Evolutionary conservation across 2,113 vertebrate species (phyloP), one percentile per base, ranked within the genome.

Genomic region (Anarrhichthys ocellatus): DNA sequence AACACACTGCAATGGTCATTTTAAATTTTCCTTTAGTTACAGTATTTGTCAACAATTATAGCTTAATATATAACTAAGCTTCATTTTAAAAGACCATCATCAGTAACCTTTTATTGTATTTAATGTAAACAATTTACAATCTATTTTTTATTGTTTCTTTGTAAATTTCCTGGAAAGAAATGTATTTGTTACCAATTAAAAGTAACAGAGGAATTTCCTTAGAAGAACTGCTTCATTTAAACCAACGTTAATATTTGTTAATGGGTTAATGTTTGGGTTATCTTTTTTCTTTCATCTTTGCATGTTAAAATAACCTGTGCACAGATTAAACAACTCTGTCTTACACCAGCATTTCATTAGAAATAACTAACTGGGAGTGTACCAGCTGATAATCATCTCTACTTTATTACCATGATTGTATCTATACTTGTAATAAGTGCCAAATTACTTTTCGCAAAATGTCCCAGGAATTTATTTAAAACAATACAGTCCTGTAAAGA

Each of bases 391-490:
- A 18, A 64, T 65, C 15, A 32, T 17, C 48, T 68, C 34, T 32
- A n/a, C 13, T 48, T 62, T 27, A 32, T 52, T 42, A 24, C 9
- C 27, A 8, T 73, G 34, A 73, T 10, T 65, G 32, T 72, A 54
- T 56, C n/a, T 44, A 63, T 29, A n/a, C 58, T 36, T 22, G 2
- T 68, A 58, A 73, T 69, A 32, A 50, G 18, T 48, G 52, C 4
- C 9, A 63, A 50, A 34, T 59, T 20, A 50, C 1, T 40, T 73
- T 67, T 54, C 76, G 29, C 22, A 63, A 78, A 79, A 69, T 61
- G 22, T 73, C 50, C 36, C n/a, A 32, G 54, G 52, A 77, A 84
- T 52, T 78, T n/a, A 58, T 72, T 61, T 61, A 34, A 32, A 18
- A 62, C 58, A 46, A 48, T 36, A 32, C 20, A 59, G 59, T 50